phyloP scores from a whole-genome alignment of 2,888 invertebrate genomes.

The Melanchra persicariae region DNA sequence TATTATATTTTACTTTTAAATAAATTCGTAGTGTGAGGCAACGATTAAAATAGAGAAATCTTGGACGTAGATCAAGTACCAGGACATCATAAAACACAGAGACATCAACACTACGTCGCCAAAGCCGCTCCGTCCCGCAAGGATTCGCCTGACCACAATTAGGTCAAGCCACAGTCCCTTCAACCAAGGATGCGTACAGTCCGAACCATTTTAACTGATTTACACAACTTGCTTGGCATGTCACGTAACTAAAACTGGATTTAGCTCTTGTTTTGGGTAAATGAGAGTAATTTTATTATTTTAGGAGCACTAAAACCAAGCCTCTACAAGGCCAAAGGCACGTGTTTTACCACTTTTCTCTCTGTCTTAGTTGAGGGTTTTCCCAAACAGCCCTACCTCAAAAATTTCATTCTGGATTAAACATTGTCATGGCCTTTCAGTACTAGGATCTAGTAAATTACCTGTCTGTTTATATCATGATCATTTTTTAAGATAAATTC shows the following conservation, averaged over 20 bases:
- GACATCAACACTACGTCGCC: constrained; percentile 39
- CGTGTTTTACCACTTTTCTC: neutral
- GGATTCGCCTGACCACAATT: constrained; percentile 55
- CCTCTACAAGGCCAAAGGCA: neutral
- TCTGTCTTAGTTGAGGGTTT: no score
- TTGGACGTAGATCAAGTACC: constrained; percentile 26
- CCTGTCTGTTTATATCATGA: neutral
- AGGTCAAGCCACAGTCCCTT: constrained; percentile 60
- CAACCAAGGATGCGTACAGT: constrained; percentile 34
- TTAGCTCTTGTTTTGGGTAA: constrained; percentile 20
- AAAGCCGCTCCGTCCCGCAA: constrained; percentile 21
- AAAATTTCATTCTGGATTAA: no score
- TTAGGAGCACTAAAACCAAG: constrained; percentile 16
- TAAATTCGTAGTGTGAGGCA: no score
- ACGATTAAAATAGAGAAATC: no score
- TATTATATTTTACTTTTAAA: no score
- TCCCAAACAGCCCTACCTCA: no score
- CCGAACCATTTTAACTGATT: constrained; percentile 52
- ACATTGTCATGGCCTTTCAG: neutral
- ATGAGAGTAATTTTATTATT: constrained; percentile 29
- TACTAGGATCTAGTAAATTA: neutral
- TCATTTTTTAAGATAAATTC: constrained; percentile 9
- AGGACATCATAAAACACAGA: constrained; percentile 54
- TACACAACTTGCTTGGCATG: constrained; percentile 31
- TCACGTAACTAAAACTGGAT: constrained; percentile 43